Percentiles rank a stretch among this genome's conserved stretches.
Conservation (phyloP, 2,113 vertebrate genomes). For the Corydoras maculifer region DNA sequence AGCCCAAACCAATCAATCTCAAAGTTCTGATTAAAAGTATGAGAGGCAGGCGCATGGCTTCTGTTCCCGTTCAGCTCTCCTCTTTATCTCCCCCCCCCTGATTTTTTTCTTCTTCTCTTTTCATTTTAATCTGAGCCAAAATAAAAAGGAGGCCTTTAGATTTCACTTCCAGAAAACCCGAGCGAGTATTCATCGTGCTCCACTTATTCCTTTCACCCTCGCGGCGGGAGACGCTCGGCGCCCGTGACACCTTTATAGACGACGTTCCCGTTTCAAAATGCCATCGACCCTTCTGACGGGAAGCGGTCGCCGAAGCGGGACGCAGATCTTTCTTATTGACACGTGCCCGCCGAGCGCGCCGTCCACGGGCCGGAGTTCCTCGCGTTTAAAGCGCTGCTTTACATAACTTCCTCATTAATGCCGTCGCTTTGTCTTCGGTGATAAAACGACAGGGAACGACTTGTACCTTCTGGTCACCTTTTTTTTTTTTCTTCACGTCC, state of each 20-base stretch:
- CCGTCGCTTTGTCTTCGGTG: constrained; percentile 36
- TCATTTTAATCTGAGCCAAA: constrained; percentile 70
- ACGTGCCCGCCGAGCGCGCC: constrained; percentile 55
- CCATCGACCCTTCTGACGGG: constrained; percentile 78
- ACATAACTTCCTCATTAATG: constrained; percentile 54
- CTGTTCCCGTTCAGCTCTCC: constrained; percentile 26
- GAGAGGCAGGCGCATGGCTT: constrained; percentile 30
- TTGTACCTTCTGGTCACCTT: constrained; percentile 10
- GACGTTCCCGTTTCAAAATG: constrained; percentile 77
- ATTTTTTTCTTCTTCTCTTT: constrained; percentile 12
- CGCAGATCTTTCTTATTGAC: constrained; percentile 73
- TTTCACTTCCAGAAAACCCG: constrained; percentile 69
- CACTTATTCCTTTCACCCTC: constrained; percentile 70
- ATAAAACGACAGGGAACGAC: constrained; percentile 31
- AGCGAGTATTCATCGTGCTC: constrained; percentile 70
- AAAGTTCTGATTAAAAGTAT: constrained; percentile 63
- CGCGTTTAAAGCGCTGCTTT: constrained; percentile 42
- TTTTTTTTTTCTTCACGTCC: constrained; percentile 1
- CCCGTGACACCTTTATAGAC: constrained; percentile 78
- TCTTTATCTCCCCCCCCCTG: constrained; percentile 29
- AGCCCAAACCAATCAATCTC: constrained; percentile 58
- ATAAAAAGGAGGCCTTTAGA: constrained; percentile 73
- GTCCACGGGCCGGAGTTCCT: constrained; percentile 33
- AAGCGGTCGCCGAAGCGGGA: constrained; percentile 72
- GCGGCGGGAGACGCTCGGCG: constrained; percentile 68